These are phyloP conservation scores for Acleris sparsana DNA, from an alignment of 2,888 invertebrate genomes.

Conservation along the genomic window DNA sequence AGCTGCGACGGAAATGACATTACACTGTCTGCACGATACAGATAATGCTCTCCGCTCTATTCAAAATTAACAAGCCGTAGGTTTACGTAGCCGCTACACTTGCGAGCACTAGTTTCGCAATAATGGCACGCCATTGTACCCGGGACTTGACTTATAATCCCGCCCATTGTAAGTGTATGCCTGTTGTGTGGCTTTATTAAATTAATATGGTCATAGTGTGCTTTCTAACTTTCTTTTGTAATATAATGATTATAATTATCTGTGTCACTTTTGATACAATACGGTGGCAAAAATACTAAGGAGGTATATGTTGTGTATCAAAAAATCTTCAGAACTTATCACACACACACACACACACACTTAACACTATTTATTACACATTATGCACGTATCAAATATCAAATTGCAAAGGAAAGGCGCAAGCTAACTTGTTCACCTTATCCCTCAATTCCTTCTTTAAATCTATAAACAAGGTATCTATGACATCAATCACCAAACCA, in stretches of 20 bases:
- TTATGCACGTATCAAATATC: too few species aligned
- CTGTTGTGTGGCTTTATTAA: constrained; percentile 28
- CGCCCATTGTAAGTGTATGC: constrained; percentile 28
- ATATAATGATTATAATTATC: too few species aligned
- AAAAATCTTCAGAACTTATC: too few species aligned
- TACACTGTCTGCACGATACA: constrained; percentile 52
- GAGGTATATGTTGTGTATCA: too few species aligned
- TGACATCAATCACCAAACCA: constrained; percentile 5
- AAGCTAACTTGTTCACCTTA: too few species aligned
- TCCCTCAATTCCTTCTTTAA: too few species aligned
- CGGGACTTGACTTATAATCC: constrained; percentile 37
- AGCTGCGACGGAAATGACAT: constrained; percentile 61
- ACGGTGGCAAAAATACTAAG: too few species aligned
- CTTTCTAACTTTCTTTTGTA: too few species aligned
- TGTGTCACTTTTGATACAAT: too few species aligned
- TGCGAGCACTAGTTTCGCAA: constrained; percentile 34
- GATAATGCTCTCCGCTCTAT: constrained; percentile 54
- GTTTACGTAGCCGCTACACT: constrained; percentile 37
- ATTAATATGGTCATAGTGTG: constrained; percentile 20
- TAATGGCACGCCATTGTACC: constrained; percentile 36
- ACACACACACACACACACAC: too few species aligned
- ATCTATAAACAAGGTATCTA: not conserved
- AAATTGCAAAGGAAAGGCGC: too few species aligned
- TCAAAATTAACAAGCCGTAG: constrained; percentile 56
- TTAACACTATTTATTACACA: too few species aligned